phyloP scores from a whole-genome alignment of 1,140 invertebrate species.

The Lasioglossum albipes region DNA sequence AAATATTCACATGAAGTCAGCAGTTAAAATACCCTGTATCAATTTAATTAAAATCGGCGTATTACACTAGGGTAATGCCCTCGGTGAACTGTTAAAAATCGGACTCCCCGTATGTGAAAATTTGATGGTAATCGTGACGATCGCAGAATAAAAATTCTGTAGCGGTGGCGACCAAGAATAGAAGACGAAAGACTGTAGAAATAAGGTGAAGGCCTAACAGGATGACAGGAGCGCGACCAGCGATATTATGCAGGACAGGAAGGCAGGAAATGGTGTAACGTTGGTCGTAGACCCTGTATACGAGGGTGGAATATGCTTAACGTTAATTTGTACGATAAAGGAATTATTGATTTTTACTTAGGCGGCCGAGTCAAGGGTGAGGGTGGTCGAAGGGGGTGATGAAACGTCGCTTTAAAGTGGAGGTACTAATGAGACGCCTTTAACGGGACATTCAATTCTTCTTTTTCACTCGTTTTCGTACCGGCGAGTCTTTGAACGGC shows the following conservation, averaged over 20 bases:
- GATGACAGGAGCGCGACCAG: slow-evolving; percentile 41
- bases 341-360: slow-evolving; percentile 80
- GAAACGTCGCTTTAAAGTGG: slow-evolving; percentile 63
- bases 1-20: no score
- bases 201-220: slow-evolving; percentile 25
- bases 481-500: slow-evolving; percentile 5
- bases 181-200: not conserved
- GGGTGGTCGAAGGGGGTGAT: slow-evolving; percentile 54
- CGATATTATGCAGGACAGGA: slow-evolving; percentile 65
- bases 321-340: slow-evolving; percentile 79
- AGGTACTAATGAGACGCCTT: slow-evolving; percentile 67
- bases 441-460: slow-evolving; percentile 55
- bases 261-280: slow-evolving; percentile 61
- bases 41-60: no score
- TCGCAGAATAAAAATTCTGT: not conserved
- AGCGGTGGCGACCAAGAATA: not conserved
- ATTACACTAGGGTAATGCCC: no score
- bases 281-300: slow-evolving; percentile 58
- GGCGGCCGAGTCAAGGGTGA: slow-evolving; percentile 70
- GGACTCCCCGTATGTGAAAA: no score
- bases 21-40: no score
- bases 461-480: slow-evolving; percentile 1
- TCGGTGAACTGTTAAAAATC: no score
- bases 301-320: slow-evolving; percentile 77
- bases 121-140: no score